Conservation (phyloP, 1,140 invertebrate species). For the Drosophila truncata region DNA sequence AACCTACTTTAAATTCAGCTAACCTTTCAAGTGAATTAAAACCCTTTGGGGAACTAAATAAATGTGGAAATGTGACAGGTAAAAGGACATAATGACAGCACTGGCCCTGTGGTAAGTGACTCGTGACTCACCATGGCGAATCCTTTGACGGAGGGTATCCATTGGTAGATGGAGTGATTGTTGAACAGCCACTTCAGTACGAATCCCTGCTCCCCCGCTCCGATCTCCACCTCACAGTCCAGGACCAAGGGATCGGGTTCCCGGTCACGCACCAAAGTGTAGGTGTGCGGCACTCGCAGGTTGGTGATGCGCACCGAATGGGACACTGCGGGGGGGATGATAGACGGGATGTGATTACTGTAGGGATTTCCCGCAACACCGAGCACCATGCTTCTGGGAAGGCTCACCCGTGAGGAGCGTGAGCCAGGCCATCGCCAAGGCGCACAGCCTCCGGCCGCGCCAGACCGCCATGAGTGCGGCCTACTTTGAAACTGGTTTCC, state of each 20-base stretch:
- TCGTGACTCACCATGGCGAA: conserved; percentile 83
- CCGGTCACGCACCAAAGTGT: conserved; percentile 78
- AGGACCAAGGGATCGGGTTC: conserved; percentile 81
- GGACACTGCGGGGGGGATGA: conserved; percentile 53
- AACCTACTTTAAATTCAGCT: not conserved
- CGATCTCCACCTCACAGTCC: conserved; percentile 84
- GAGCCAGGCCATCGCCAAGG: conserved; percentile 74
- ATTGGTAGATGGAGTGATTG: conserved; percentile 85
- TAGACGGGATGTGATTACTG: not conserved
- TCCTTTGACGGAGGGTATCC: conserved; percentile 84
- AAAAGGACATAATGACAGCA: conserved; percentile 10
- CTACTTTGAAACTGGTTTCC: conserved; percentile 38
- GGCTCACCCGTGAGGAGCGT: conserved; percentile 75
- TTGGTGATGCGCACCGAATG: conserved; percentile 83
- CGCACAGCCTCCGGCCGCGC: conserved; percentile 65
- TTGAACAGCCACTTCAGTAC: conserved; percentile 85
- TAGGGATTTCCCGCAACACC: not conserved
- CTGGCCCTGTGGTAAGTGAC: not conserved
- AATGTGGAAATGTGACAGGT: conserved; percentile 1
- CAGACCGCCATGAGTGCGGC: conserved; percentile 68
- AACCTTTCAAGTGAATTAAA: not conserved
- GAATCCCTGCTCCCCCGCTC: conserved; percentile 77
- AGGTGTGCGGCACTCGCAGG: conserved; percentile 80
- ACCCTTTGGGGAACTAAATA: not conserved
- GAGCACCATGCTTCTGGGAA: not conserved